Conservation (phyloP, 2,888 invertebrate species). For the Idaea straminata region DNA sequence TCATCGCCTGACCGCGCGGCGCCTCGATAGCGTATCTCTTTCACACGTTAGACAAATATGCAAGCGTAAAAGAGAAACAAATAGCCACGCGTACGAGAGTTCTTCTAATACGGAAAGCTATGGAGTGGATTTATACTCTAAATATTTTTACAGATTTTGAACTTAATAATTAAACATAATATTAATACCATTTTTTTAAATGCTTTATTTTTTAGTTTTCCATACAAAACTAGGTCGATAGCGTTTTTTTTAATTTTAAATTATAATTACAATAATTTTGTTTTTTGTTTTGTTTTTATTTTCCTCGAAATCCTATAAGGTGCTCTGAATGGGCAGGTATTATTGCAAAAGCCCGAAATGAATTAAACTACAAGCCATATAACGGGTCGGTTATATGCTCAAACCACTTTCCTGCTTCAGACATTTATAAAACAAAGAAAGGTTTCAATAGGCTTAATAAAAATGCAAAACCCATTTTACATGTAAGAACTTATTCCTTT, state of each 20-base stretch:
- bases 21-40: background rate
- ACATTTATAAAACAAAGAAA: conserved; percentile 8
- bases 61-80: background rate
- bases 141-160: conserved; percentile 2
- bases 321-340: conserved; percentile 7
- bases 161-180: conserved; percentile 1
- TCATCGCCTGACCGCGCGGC: background rate
- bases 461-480: conserved; percentile 9
- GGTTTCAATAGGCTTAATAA: conserved; percentile 6
- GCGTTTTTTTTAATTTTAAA: background rate
- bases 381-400: conserved; percentile 10
- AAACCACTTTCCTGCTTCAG: conserved; percentile 6
- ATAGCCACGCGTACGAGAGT: background rate
- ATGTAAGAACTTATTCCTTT: conserved; percentile 5
- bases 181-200: conserved; percentile 1
- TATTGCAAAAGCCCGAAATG: conserved; percentile 9
- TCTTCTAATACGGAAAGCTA: background rate
- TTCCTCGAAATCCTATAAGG: conserved; percentile 9
- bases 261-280: conserved; percentile 3
- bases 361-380: conserved; percentile 7
- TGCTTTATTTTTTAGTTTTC: background rate
- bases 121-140: conserved; percentile 2
- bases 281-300: conserved; percentile 5
- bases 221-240: background rate
- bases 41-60: too few relatives aligned